A percentile compares a stretch with the other conserved stretches of the same genome.
These are phyloP conservation scores for Ichneumoninae sp. DNA, from an alignment of 2,888 invertebrate genomes.

Conservation along the genomic window DNA sequence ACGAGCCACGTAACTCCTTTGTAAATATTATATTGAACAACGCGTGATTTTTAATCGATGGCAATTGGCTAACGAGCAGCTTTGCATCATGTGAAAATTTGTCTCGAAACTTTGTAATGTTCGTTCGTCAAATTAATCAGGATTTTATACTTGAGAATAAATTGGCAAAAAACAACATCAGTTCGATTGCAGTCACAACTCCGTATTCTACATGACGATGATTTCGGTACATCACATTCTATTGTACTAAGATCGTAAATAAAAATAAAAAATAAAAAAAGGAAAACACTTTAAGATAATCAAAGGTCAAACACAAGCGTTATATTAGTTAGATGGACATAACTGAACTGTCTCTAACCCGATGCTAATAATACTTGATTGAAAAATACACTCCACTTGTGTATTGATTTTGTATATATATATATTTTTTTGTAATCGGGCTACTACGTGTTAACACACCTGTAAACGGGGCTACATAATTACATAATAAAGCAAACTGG, in stretches of 20 bases:
- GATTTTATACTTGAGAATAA: conserved; percentile 17
- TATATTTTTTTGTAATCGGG: conserved; percentile 50
- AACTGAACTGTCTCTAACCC: conserved; percentile 7
- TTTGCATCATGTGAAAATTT: background rate
- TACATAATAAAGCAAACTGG: conserved; percentile 49
- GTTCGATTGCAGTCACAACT: conserved; percentile 15
- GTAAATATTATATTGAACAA: conserved; percentile 14
- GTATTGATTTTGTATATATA: conserved; percentile 61
- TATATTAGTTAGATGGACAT: background rate
- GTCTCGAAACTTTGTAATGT: background rate
- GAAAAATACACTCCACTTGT: background rate
- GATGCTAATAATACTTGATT: conserved; percentile 18
- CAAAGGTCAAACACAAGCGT: background rate
- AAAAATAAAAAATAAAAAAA: background rate
- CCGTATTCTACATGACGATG: conserved; percentile 7
- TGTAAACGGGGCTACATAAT: conserved; percentile 48
- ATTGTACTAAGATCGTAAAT: conserved; percentile 5
- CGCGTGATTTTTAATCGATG: conserved; percentile 2
- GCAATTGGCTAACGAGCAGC: background rate
- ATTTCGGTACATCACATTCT: conserved; percentile 11
- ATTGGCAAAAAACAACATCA: background rate
- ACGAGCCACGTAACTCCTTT: background rate
- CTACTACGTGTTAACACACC: conserved; percentile 46
- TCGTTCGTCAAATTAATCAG: background rate
- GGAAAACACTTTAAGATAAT: background rate